These are phyloP conservation scores for Chionodraco myersi DNA, from an alignment of 2,113 vertebrate genomes.

Conservation along the genomic window DNA sequence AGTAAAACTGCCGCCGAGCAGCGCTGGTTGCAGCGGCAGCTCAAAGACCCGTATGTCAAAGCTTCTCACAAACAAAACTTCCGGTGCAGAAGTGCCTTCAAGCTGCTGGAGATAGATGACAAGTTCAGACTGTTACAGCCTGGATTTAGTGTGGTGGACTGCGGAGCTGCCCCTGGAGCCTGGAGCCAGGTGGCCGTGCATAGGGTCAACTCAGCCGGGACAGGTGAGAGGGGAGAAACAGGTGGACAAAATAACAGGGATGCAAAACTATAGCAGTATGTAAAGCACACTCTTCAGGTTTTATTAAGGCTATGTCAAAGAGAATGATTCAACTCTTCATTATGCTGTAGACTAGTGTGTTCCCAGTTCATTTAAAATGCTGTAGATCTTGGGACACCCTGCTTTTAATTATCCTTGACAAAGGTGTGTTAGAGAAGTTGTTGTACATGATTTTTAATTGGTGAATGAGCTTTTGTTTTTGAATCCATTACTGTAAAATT, in stretches of 20 bases:
- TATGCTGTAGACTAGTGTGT: background rate
- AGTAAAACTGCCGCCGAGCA: slow-evolving; percentile 82
- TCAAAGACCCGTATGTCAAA: slow-evolving; percentile 92
- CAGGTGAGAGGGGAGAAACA: slow-evolving; percentile 81
- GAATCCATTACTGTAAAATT: background rate
- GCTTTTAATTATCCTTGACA: background rate
- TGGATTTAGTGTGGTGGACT: slow-evolving; percentile 89
- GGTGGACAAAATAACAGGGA: background rate
- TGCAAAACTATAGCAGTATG: background rate
- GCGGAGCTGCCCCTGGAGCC: slow-evolving; percentile 93
- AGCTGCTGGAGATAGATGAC: slow-evolving; percentile 91
- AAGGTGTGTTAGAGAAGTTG: too few relatives aligned
- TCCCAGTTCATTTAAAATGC: background rate
- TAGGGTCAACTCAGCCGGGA: slow-evolving; percentile 88
- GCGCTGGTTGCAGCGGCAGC: slow-evolving; percentile 88
- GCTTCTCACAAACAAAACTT: slow-evolving; percentile 84
- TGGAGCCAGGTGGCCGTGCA: slow-evolving; percentile 95
- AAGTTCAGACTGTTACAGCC: slow-evolving; percentile 85
- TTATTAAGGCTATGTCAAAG: background rate
- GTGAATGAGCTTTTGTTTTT: background rate
- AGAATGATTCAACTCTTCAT: background rate
- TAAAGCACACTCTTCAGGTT: background rate
- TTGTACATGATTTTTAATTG: background rate
- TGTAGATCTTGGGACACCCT: background rate
- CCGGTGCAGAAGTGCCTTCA: slow-evolving; percentile 95